Conservation (phyloP, 2,888 invertebrate species). For the Craniophora ligustri region DNA sequence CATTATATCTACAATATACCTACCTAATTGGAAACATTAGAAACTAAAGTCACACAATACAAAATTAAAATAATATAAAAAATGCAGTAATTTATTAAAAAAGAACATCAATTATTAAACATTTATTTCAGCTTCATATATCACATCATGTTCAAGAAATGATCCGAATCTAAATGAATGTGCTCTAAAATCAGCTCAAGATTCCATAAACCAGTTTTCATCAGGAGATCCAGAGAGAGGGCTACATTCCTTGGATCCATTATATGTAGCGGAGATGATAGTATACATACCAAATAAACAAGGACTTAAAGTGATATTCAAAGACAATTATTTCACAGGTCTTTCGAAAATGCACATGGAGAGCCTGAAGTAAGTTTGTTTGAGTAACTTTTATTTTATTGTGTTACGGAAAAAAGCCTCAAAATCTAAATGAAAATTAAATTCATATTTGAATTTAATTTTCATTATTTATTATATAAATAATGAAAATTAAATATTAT, state of each 20-base stretch:
- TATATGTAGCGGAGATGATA: conserved; percentile 71
- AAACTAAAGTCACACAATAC: too few species aligned
- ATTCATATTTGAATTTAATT: too few species aligned
- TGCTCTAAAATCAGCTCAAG: conserved; percentile 70
- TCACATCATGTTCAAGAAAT: conserved; percentile 71
- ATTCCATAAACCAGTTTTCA: conserved; percentile 68
- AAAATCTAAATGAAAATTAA: too few species aligned
- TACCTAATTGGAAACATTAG: too few species aligned
- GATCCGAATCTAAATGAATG: conserved; percentile 75
- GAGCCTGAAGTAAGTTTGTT: conserved; percentile 65
- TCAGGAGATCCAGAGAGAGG: conserved; percentile 66
- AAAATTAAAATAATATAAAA: too few species aligned
- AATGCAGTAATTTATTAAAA: too few species aligned
- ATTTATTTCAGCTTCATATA: conserved; percentile 66
- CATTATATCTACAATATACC: too few species aligned
- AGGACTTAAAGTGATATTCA: conserved; percentile 71
- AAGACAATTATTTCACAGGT: conserved; percentile 73
- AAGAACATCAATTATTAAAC: neutral
- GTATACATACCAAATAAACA: conserved; percentile 74
- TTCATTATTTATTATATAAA: too few species aligned
- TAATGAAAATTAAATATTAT: too few species aligned
- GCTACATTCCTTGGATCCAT: conserved; percentile 68
- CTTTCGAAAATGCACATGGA: conserved; percentile 68
- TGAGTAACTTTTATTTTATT: too few species aligned
- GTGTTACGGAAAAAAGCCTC: too few species aligned